Evolutionary conservation across 2,888 invertebrate species (phyloP).

Genomic region (Limnephilus auricula): DNA sequence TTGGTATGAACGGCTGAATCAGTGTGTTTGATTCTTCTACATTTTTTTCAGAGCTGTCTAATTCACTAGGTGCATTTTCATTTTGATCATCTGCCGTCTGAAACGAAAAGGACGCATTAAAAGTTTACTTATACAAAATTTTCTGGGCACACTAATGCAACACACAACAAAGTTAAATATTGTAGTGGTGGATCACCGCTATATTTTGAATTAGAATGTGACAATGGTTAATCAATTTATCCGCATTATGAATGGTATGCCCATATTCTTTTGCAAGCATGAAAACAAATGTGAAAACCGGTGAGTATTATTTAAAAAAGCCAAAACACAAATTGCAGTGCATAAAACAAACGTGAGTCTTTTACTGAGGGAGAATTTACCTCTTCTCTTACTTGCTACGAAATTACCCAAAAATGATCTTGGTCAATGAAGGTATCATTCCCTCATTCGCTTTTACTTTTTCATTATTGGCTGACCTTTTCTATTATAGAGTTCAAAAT

Average conservation of each 20-base stretch:
- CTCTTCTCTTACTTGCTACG: neutral
- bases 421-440: neutral
- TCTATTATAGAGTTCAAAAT: constrained; percentile 19
- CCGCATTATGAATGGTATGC: neutral
- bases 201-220: neutral
- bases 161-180: neutral
- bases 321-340: constrained; percentile 22
- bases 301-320: neutral
- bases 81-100: constrained; percentile 56
- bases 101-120: neutral
- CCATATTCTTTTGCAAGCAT: neutral
- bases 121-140: neutral
- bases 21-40: constrained; percentile 52
- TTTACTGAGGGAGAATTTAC: neutral
- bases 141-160: neutral
- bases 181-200: neutral
- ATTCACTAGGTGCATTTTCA: constrained; percentile 53
- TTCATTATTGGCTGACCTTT: constrained; percentile 6
- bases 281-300: constrained; percentile 3
- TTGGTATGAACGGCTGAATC: constrained; percentile 70
- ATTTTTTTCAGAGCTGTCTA: constrained; percentile 56
- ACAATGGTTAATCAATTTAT: neutral
- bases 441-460: constrained; percentile 7
- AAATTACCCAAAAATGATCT: neutral
- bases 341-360: neutral